Conservation (phyloP, 2,113 vertebrate genomes). For the Zapornia atra region DNA sequence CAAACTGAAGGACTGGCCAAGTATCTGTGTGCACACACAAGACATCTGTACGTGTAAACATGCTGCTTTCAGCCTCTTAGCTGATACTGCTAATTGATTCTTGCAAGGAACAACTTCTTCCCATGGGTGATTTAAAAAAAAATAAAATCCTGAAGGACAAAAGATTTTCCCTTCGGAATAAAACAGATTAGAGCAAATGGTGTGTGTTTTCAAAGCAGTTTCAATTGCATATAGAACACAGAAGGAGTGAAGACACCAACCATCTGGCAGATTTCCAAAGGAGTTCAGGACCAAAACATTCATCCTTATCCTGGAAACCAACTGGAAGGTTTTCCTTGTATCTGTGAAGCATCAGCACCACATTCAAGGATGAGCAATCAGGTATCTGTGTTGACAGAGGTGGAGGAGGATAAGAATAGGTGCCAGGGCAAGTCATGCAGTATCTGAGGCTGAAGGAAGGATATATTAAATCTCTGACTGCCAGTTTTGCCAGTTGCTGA, state of each 20-base stretch:
- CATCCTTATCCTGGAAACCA: not conserved
- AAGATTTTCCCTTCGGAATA: not conserved
- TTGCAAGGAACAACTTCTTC: not conserved
- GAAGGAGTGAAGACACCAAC: not conserved
- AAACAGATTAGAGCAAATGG: not conserved
- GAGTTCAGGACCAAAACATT: not conserved
- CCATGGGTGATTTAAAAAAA: not conserved
- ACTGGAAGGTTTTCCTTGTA: not conserved
- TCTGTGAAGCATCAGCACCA: not conserved
- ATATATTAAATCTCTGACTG: not conserved
- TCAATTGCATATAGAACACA: not conserved
- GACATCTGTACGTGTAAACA: not conserved
- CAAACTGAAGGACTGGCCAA: not conserved
- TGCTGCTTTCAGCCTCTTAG: not conserved
- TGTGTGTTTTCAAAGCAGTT: not conserved
- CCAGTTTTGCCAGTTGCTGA: not conserved
- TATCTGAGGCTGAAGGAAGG: not conserved
- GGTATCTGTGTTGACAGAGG: conserved; percentile 3
- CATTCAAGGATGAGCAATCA: not conserved
- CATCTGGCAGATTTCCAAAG: conserved; percentile 7
- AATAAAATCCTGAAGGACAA: not conserved
- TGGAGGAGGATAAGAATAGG: not conserved
- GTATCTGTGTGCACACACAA: not conserved
- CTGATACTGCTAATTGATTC: not conserved
- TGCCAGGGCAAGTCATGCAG: not conserved